Evolutionary conservation across 2,797 vertebrate genomes (phyloP), one percentile per base, ranked within the genome.

Genomic region (Megaceryle alcyon): DNA sequence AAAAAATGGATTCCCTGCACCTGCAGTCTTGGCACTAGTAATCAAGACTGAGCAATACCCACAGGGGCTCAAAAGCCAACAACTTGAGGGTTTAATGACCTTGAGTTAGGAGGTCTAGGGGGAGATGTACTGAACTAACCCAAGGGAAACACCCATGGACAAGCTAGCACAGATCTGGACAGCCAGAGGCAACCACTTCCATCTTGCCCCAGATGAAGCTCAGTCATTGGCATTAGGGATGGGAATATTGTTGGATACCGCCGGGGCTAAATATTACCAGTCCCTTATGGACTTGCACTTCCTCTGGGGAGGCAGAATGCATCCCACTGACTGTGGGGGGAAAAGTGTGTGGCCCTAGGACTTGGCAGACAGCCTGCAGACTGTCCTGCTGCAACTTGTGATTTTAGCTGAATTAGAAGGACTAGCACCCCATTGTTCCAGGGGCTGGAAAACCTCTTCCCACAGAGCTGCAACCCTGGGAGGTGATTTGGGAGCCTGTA

Each of bases 201-300:
- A 60, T 53, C 65, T 25, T 66, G 26, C 31, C 19, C 39, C 31
- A 76, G 59, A 26, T 59, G 54, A 91, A 84, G 37, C 33, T 64
- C 16, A 1, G 26, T 20, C 1, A 0, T 15, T 46, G 31, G 21
- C 39, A 22, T 31, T 33, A 13, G 18, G 35, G 60, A 19, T 9
- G 16, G 49, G 48, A 86, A 21, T 39, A 35, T 5, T 48, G 49
- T 35, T 69, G n/a, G 71, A 22, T 59, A 54, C 29, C 0, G 0
- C 0, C 0, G 0, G 56, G 29, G 18, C 18, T 26, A 61, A 61
- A 35, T 37, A 72, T 17, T n/a, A 57, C 49, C 3, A 4, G 43
- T 63, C 33, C 44, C 48, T 71, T 51, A 46, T 0, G 3, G 75
- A 57, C 29, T 37, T 29, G 25, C 7, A 3, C 14, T 57, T 66